Percentiles rank a stretch among this genome's conserved stretches.
phyloP scores from a whole-genome alignment of 2,888 invertebrate species.

The Polietes domitor region DNA sequence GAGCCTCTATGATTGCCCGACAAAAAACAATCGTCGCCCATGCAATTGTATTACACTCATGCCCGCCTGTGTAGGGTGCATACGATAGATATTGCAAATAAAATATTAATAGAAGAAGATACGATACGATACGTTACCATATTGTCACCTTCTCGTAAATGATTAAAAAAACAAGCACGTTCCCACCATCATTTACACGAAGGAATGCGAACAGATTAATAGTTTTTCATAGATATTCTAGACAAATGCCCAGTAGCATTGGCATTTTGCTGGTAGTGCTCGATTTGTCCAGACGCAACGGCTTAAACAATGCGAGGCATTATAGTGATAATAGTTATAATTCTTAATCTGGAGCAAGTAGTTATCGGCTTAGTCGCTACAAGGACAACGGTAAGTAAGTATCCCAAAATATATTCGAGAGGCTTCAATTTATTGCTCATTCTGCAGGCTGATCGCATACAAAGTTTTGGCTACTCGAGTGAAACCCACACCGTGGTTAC shows the following conservation, averaged over 20 bases:
- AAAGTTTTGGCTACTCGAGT: neutral
- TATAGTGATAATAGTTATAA: neutral
- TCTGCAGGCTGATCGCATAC: neutral
- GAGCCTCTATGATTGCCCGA: too few relatives aligned
- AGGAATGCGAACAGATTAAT: neutral
- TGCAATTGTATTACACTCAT: neutral
- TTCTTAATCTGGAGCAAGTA: neutral
- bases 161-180: neutral
- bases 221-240: neutral
- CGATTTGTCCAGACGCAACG: neutral
- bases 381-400: neutral
- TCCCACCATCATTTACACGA: neutral
- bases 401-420: too few relatives aligned
- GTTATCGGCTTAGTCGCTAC: neutral
- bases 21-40: too few relatives aligned
- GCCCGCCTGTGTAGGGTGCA: neutral
- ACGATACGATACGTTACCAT: neutral
- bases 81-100: neutral
- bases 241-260: neutral
- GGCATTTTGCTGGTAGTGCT: neutral
- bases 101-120: neutral
- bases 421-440: too few relatives aligned
- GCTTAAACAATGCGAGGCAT: neutral
- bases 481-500: neutral
- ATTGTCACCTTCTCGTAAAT: neutral